Evolutionary conservation across 2,797 vertebrate genomes (phyloP).

Genomic region (Premnoplex brunnescens): DNA sequence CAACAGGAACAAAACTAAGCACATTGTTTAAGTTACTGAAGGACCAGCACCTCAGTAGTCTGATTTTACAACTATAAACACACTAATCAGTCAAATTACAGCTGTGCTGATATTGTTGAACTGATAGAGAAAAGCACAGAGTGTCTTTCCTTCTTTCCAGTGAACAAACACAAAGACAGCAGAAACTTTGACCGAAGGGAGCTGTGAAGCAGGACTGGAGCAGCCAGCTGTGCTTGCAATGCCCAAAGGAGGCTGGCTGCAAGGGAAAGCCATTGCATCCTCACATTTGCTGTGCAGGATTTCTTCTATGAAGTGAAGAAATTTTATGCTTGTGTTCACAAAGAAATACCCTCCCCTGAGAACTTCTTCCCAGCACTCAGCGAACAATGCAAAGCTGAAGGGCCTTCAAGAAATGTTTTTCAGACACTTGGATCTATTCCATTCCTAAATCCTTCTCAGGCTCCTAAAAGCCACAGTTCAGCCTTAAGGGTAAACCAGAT

Average conservation of each 20-base stretch:
- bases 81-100: neutral
- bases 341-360: neutral
- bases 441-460: slow-evolving; percentile 34
- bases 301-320: neutral
- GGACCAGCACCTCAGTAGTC: neutral
- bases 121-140: neutral
- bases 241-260: neutral
- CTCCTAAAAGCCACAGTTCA: slow-evolving; percentile 12
- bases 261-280: neutral
- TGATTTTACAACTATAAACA: neutral
- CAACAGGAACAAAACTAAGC: neutral
- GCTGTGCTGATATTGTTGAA: neutral
- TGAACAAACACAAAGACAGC: neutral
- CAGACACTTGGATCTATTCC: slow-evolving; percentile 20
- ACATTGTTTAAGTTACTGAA: neutral
- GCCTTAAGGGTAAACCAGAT: slow-evolving; percentile 25
- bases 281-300: neutral
- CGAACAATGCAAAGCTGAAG: slow-evolving; percentile 20
- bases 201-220: neutral
- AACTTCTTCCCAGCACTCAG: neutral
- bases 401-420: slow-evolving; percentile 17
- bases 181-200: neutral
- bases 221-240: neutral
- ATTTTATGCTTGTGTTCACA: neutral
- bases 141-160: neutral